A percentile compares a stretch with the other conserved stretches of the same genome.
Evolutionary conservation across 2,888 invertebrate species (phyloP).

Genomic region (Apantesis nais): DNA sequence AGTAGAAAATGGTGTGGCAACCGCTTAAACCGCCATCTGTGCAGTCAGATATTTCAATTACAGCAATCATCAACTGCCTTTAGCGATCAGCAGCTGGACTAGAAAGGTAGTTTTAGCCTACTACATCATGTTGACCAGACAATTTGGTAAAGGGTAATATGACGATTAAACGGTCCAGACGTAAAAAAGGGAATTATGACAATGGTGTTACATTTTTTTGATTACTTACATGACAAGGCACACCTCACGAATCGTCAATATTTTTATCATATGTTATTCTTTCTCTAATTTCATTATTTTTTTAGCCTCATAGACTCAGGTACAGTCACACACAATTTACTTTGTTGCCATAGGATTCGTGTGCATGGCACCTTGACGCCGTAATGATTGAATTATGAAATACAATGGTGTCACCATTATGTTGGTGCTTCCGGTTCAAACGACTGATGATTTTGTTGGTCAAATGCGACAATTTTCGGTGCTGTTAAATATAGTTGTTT

Average conservation of each 20-base stretch:
- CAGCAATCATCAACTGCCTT: no score
- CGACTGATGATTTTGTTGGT: slow-evolving; percentile 30
- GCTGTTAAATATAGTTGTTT: slow-evolving; percentile 11
- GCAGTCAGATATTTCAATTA: no score
- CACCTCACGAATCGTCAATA: neutral
- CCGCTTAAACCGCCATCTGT: no score
- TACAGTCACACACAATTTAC: slow-evolving; percentile 7
- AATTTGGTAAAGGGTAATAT: no score
- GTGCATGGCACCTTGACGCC: slow-evolving; percentile 26
- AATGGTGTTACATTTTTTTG: no score
- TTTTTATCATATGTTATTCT: slow-evolving; percentile 1
- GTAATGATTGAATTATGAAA: slow-evolving; percentile 30
- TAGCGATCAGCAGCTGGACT: no score
- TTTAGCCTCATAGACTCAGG: slow-evolving; percentile 10
- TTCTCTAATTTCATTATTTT: slow-evolving; percentile 3
- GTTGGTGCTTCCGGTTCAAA: slow-evolving; percentile 30
- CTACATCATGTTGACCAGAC: no score
- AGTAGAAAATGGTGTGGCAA: no score
- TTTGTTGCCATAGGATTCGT: slow-evolving; percentile 19
- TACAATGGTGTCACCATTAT: slow-evolving; percentile 34
- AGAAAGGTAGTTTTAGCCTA: no score
- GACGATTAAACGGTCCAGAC: no score
- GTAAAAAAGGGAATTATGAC: no score
- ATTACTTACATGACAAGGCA: neutral
- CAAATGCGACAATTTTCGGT: slow-evolving; percentile 18